Percentiles rank a stretch among this genome's conserved stretches.
Conservation (phyloP, 2,113 vertebrate genomes). For the Myxocyprinus asiaticus region DNA sequence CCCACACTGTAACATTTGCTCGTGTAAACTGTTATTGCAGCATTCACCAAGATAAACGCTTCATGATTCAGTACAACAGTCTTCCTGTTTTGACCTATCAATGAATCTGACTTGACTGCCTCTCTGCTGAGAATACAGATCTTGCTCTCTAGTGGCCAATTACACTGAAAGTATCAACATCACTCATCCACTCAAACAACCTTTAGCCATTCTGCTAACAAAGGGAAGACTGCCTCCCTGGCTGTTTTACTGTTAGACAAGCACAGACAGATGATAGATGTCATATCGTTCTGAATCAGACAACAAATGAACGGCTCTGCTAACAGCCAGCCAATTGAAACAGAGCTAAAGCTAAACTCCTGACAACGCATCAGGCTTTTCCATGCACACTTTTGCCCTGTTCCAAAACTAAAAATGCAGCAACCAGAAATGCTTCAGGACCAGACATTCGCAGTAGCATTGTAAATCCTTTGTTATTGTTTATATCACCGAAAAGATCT, state of each 20-base stretch:
- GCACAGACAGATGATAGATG: slow-evolving; percentile 14
- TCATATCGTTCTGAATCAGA: slow-evolving; percentile 4
- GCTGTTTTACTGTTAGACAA: slow-evolving; percentile 21
- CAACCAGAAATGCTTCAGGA: too few relatives aligned
- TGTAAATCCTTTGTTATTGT: too few relatives aligned
- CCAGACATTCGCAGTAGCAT: too few relatives aligned
- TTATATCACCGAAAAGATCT: too few relatives aligned
- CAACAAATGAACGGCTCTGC: neutral
- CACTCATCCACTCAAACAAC: slow-evolving; percentile 12
- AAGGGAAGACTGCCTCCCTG: slow-evolving; percentile 4
- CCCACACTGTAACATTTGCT: neutral
- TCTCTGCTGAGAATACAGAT: slow-evolving; percentile 24
- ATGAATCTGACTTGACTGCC: slow-evolving; percentile 2
- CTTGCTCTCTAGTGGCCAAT: slow-evolving; percentile 37
- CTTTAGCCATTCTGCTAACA: slow-evolving; percentile 25
- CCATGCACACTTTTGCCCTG: slow-evolving; percentile 1
- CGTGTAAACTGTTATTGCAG: slow-evolving; percentile 1
- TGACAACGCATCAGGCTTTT: slow-evolving; percentile 40
- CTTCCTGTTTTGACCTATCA: slow-evolving; percentile 9
- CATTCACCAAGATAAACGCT: neutral
- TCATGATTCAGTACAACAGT: slow-evolving; percentile 25
- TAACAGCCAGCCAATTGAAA: slow-evolving; percentile 47
- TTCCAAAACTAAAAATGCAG: too few relatives aligned
- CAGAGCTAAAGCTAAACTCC: slow-evolving; percentile 39
- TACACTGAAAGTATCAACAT: slow-evolving; percentile 27